Evolutionary conservation across 2,113 vertebrate genomes (phyloP).

Genomic region (Zapus hudsonius): DNA sequence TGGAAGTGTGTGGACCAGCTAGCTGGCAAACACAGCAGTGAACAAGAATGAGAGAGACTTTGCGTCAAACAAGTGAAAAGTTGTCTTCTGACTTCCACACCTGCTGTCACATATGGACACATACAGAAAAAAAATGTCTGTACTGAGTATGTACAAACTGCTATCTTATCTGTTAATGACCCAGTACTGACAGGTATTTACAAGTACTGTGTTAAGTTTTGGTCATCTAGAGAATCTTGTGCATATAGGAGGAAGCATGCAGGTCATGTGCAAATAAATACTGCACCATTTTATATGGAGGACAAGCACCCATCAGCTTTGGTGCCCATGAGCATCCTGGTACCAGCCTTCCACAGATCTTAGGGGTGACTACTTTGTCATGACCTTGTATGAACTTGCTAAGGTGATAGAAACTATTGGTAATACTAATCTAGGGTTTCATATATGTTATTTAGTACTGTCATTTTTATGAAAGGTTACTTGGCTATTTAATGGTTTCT

Average conservation of each 20-base stretch:
- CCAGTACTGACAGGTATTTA: background rate
- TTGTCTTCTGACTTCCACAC: too few species aligned
- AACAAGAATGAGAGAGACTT: too few species aligned
- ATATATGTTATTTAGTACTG: background rate
- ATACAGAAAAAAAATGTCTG: background rate
- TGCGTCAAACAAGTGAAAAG: too few species aligned
- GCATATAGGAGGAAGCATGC: background rate
- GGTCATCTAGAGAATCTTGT: fast-evolving
- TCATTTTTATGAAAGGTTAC: background rate
- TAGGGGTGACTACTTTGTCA: fast-evolving
- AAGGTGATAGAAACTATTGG: background rate
- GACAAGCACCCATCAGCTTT: background rate
- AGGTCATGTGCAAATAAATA: background rate
- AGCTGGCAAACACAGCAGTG: too few species aligned
- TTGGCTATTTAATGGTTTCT: background rate
- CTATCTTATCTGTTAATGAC: too few species aligned
- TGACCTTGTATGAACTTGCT: fast-evolving
- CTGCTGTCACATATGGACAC: too few species aligned
- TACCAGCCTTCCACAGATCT: background rate
- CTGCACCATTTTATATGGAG: too few species aligned
- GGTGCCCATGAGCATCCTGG: background rate
- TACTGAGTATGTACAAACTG: background rate
- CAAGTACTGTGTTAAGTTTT: background rate
- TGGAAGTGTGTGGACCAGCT: too few species aligned
- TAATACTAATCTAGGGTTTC: background rate